Conservation (phyloP, 2,888 invertebrate genomes). For the Trichopria drosophilae region DNA sequence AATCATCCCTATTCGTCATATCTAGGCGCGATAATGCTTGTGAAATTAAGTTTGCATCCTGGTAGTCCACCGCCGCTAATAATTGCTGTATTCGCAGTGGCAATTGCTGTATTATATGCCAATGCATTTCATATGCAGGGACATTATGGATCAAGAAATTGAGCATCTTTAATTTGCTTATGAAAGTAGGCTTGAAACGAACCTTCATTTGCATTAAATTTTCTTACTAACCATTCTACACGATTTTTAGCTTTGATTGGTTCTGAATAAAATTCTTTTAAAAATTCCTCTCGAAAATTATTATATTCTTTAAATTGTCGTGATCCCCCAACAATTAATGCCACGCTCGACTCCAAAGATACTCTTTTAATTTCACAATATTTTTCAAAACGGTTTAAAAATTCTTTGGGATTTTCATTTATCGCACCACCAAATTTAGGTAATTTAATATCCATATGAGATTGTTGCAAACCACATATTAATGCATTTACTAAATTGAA, state of each 20-base stretch:
- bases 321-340: not conserved
- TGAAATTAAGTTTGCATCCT: not conserved
- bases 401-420: constrained; percentile 2
- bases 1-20: too few species aligned
- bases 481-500: too few species aligned
- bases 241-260: too few species aligned
- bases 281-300: not conserved
- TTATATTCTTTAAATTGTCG: not conserved
- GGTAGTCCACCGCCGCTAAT: not conserved
- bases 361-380: not conserved
- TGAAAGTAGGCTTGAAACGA: not conserved
- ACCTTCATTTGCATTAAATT: not conserved
- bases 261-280: constrained; percentile 8
- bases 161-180: constrained; percentile 3
- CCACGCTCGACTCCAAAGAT: not conserved
- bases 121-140: not conserved
- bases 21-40: constrained; percentile 3
- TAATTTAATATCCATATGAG: too few species aligned
- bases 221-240: not conserved
- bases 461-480: too few species aligned
- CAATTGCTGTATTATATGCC: too few species aligned
- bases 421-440: too few species aligned
- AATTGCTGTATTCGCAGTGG: constrained; percentile 5
- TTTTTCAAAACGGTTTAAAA: not conserved
- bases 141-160: not conserved